Conservation (phyloP, 2,113 vertebrate genomes). For the Girardinichthys multiradiatus region DNA sequence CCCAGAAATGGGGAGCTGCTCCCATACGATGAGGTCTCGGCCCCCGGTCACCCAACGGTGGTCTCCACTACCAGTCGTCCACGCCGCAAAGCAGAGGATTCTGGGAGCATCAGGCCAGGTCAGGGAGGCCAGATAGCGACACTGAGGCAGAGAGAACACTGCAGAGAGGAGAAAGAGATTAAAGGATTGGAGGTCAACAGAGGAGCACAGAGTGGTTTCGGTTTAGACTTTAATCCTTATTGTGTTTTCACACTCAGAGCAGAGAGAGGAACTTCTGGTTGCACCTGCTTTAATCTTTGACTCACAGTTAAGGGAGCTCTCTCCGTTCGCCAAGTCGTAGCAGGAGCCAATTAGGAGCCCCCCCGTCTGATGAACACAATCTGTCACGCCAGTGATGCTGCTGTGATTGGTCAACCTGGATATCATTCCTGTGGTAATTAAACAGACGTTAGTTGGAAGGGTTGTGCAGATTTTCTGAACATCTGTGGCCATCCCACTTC, state of each 20-base stretch:
- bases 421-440: constrained; percentile 72
- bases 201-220: constrained; percentile 44
- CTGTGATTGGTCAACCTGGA: constrained; percentile 84
- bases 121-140: constrained; percentile 79
- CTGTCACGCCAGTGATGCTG: constrained; percentile 80
- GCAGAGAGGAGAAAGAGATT: constrained; percentile 16
- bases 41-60: constrained; percentile 84
- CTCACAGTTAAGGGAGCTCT: constrained; percentile 81
- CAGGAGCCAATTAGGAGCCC: constrained; percentile 82
- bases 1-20: constrained; percentile 77
- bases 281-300: constrained; percentile 19
- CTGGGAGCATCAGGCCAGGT: constrained; percentile 75
- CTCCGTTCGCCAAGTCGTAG: constrained; percentile 81
- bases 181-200: constrained; percentile 14
- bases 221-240: constrained; percentile 26
- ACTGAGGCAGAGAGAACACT: constrained; percentile 82
- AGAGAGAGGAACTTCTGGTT: constrained; percentile 20
- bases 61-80: constrained; percentile 81
- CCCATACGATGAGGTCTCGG: constrained; percentile 78
- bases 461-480: constrained; percentile 53
- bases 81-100: constrained; percentile 80
- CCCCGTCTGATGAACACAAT: constrained; percentile 80
- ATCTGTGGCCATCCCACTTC: background rate
- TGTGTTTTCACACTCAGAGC: constrained; percentile 16
- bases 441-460: constrained; percentile 62